phyloP scores from a whole-genome alignment of 2,888 invertebrate genomes.

The Scaptodrosophila latifasciaeformis region DNA sequence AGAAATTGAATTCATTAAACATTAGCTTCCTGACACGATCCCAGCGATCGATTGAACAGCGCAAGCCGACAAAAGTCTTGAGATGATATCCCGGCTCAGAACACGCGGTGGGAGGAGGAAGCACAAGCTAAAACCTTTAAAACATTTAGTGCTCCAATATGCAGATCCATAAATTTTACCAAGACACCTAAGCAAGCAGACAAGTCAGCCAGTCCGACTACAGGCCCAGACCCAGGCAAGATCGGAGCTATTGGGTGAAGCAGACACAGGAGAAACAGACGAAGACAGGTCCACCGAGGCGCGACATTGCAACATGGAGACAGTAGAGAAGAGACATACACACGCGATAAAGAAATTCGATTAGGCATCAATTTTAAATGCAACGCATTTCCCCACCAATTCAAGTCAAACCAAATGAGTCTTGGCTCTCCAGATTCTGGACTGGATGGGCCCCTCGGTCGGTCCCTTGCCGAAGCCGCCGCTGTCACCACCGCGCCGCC shows the following conservation, averaged over 20 bases:
- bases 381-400: constrained; percentile 47
- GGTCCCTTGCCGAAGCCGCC: constrained; percentile 28
- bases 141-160: constrained; percentile 64
- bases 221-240: not conserved
- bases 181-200: constrained; percentile 17
- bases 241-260: too few relatives aligned
- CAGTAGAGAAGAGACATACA: constrained; percentile 55
- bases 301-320: not conserved
- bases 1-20: constrained; percentile 70
- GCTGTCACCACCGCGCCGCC: not conserved
- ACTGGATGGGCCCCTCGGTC: not conserved
- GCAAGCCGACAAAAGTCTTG: not conserved
- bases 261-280: not conserved
- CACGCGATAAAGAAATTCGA: constrained; percentile 72
- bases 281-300: not conserved
- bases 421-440: not conserved
- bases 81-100: too few relatives aligned
- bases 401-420: too few relatives aligned
- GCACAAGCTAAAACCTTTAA: constrained; percentile 28
- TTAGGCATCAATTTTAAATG: constrained; percentile 72
- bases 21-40: constrained; percentile 64
- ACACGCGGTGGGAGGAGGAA: not conserved
- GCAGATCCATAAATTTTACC: constrained; percentile 61
- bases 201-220: not conserved
- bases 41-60: not conserved